These are phyloP conservation scores for Pelvicachromis taeniatus DNA, from an alignment of 2,113 vertebrate species.

Conservation along the genomic window DNA sequence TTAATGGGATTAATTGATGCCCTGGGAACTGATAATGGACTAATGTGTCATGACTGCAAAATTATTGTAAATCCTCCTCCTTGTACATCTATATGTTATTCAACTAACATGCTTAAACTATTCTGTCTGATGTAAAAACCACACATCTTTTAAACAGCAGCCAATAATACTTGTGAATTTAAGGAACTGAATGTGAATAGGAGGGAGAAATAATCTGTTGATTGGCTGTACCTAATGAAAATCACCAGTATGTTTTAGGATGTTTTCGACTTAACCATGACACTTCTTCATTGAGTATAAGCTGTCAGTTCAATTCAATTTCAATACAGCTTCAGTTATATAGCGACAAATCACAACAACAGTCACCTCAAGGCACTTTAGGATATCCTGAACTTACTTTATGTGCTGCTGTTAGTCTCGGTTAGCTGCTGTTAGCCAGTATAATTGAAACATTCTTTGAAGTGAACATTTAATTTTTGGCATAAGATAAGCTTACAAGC, in stretches of 20 bases:
- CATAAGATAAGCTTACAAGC: not conserved
- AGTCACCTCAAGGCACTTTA: not conserved
- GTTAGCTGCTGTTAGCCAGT: not conserved
- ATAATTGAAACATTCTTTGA: not conserved
- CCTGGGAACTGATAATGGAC: not conserved
- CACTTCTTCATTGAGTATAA: not conserved
- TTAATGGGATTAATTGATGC: accelerated
- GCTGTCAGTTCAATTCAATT: not conserved
- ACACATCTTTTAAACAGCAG: not conserved
- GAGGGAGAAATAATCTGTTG: not conserved
- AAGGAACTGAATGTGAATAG: not conserved
- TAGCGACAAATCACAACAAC: too few species aligned
- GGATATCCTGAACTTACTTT: not conserved
- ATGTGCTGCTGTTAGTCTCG: not conserved
- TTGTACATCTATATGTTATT: not conserved
- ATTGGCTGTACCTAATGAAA: not conserved
- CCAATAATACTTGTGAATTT: not conserved
- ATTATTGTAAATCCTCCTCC: not conserved
- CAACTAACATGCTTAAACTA: not conserved
- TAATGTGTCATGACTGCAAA: not conserved
- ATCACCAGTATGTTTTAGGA: not conserved
- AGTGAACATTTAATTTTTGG: not conserved
- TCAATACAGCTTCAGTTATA: not conserved
- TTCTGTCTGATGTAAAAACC: not conserved
- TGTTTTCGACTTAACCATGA: not conserved